Percentiles rank a stretch among this genome's conserved stretches.
Evolutionary conservation across 2,113 vertebrate genomes (phyloP).

Genomic region (Aptenodytes forsteri): DNA sequence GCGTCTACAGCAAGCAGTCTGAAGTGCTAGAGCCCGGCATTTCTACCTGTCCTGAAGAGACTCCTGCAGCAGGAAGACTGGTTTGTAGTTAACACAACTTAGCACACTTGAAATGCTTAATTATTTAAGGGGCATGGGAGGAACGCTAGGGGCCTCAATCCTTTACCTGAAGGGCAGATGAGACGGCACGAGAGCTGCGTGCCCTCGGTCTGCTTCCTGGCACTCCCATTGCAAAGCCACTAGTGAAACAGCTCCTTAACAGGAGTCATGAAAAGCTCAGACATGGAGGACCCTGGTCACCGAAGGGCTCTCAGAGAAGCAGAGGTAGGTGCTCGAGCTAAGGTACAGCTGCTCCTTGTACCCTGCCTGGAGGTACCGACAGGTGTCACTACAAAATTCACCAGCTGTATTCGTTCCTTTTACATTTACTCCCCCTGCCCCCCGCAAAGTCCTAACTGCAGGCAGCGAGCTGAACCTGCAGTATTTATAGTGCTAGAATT

Average conservation of each 20-base stretch:
- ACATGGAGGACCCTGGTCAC: accelerated
- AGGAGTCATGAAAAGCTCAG: background rate
- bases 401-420: background rate
- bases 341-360: background rate
- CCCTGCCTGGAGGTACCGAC: background rate
- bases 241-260: background rate
- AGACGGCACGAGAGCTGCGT: accelerated
- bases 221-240: background rate
- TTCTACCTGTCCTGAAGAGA: background rate
- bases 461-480: background rate
- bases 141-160: background rate
- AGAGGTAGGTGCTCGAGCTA: background rate
- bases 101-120: background rate
- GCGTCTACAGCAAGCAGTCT: background rate
- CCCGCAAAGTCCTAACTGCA: background rate
- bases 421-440: accelerated
- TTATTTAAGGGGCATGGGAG: background rate
- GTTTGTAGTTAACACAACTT: background rate
- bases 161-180: background rate
- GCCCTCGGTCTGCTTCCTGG: background rate
- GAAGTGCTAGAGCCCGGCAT: background rate
- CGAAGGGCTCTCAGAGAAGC: background rate
- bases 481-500: background rate
- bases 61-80: background rate
- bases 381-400: background rate